phyloP scores from a whole-genome alignment of 2,113 vertebrate species.

The Regulus satrapa region DNA sequence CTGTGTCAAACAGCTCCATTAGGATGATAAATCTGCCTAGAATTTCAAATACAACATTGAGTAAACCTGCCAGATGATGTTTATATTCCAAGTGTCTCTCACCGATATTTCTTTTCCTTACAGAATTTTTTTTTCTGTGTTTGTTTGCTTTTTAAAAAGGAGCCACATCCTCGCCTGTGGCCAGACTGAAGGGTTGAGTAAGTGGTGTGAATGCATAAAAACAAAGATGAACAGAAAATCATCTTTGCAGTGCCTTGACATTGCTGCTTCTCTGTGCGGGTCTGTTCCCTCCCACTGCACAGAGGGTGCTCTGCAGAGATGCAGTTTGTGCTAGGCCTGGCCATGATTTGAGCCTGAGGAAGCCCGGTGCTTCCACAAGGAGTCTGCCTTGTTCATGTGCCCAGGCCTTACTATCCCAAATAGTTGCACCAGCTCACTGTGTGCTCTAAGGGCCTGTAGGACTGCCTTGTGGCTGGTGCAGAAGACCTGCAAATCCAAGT shows the following conservation, averaged over 20 bases:
- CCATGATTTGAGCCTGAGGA: not conserved
- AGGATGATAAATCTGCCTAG: not conserved
- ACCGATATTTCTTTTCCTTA: not conserved
- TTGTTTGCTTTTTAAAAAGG: not conserved
- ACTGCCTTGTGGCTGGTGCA: not conserved
- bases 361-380: not conserved
- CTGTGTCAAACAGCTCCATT: not conserved
- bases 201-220: not conserved
- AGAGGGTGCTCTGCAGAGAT: not conserved
- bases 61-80: not conserved
- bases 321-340: not conserved
- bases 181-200: not conserved
- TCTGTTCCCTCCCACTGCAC: not conserved
- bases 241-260: not conserved
- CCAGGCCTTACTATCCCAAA: not conserved
- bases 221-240: not conserved
- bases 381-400: not conserved
- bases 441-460: not conserved
- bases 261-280: not conserved
- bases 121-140: not conserved
- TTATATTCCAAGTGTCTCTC: not conserved
- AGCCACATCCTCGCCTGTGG: not conserved
- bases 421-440: not conserved
- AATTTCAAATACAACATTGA: not conserved
- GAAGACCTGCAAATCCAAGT: not conserved